These are phyloP conservation scores for Cantharis nigra DNA, from an alignment of 2,888 invertebrate species.

Conservation along the genomic window DNA sequence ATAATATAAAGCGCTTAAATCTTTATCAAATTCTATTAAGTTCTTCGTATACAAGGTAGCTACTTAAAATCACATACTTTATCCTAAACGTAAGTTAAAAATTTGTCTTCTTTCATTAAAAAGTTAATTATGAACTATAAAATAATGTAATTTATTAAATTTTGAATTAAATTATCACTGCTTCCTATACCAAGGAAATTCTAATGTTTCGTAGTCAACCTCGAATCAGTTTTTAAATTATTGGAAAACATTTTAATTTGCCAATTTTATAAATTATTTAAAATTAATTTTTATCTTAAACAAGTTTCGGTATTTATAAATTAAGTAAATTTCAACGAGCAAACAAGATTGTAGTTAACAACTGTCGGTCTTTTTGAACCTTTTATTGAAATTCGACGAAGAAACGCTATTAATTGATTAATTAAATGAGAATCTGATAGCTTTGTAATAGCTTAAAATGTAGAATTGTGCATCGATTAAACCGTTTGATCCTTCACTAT, in stretches of 20 bases:
- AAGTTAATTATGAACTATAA: neutral
- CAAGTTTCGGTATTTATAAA: neutral
- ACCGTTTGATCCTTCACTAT: neutral
- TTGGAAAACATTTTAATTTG: too few species aligned
- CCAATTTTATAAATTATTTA: neutral
- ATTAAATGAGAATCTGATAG: neutral
- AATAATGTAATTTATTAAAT: neutral
- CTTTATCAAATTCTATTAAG: neutral
- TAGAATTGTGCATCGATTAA: neutral
- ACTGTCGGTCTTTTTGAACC: slow-evolving; percentile 11
- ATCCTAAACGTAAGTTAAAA: neutral
- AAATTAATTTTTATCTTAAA: neutral
- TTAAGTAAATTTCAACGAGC: neutral
- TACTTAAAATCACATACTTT: neutral
- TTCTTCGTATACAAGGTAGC: neutral
- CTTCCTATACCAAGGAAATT: neutral
- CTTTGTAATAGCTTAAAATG: neutral
- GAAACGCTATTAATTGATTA: slow-evolving; percentile 3
- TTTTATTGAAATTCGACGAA: neutral
- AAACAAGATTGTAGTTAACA: slow-evolving; percentile 8
- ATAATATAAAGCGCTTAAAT: neutral
- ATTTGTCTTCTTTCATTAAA: neutral
- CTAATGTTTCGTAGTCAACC: neutral
- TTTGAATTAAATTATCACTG: neutral
- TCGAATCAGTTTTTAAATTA: neutral